These are phyloP conservation scores for Corythaixoides concolor DNA, from an alignment of 2,113 vertebrate species.

Conservation along the genomic window DNA sequence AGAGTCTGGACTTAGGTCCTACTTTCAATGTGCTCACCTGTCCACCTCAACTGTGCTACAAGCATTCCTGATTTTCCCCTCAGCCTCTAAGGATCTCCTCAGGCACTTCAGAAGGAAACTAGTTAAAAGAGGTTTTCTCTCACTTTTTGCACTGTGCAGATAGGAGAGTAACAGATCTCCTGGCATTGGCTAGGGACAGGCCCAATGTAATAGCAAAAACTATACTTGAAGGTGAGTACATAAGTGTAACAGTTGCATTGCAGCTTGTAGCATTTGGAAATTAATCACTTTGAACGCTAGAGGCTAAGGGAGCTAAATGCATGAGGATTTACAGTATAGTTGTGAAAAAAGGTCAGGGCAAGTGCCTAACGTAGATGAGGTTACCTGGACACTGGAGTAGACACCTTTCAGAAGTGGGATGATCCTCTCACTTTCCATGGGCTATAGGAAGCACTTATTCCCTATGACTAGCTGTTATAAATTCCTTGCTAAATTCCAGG, in stretches of 20 bases:
- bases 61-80: neutral
- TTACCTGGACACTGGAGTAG: neutral
- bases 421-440: neutral
- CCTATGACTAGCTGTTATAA: neutral
- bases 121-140: neutral
- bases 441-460: neutral
- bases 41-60: too few relatives aligned
- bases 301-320: neutral
- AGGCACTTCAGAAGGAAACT: neutral
- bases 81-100: neutral
- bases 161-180: neutral
- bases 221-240: neutral
- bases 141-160: neutral
- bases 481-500: neutral
- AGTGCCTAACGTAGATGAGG: neutral
- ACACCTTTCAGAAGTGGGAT: neutral
- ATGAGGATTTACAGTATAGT: neutral
- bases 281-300: neutral
- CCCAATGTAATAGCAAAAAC: neutral
- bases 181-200: neutral
- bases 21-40: neutral
- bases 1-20: neutral
- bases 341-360: neutral
- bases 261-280: neutral
- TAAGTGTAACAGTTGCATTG: neutral